Evolutionary conservation across 2,113 vertebrate genomes (phyloP).

Genomic region (Felis catus): F.catus_Fca126_mat1.0 CM031424.1:79702501-79703000

Average conservation of each 20-base stretch:
- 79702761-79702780: not conserved
- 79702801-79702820: not conserved
- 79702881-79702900: not conserved
- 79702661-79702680: not conserved
- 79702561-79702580: not conserved
- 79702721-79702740: not conserved
- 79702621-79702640: not conserved
- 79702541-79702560: too few relatives aligned
- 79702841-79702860: not conserved
- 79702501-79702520: too few relatives aligned
- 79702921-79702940: not conserved
- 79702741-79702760: not conserved
- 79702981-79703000: not conserved
- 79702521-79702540: too few relatives aligned
- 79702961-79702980: not conserved
- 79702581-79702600: not conserved
- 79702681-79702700: constrained; percentile 8
- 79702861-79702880: not conserved
- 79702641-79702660: not conserved
- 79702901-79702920: not conserved
- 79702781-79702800: not conserved
- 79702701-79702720: not conserved
- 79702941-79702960: not conserved
- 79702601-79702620: not conserved
- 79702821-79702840: not conserved